Conservation (phyloP, 2,113 vertebrate genomes). For the Irena cyanogastra region DNA sequence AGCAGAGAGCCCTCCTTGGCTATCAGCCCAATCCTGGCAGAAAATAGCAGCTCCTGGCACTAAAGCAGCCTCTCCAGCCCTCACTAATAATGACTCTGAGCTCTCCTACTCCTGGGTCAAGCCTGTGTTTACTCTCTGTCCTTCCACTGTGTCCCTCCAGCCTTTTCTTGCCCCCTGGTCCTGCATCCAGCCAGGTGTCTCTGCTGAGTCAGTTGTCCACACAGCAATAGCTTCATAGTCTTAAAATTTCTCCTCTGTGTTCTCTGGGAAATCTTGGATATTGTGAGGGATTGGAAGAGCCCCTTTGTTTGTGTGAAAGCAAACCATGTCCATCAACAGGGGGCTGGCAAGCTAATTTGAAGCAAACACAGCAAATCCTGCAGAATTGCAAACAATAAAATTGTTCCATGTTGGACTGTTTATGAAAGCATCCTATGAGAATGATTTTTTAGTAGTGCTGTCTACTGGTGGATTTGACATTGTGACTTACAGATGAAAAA, state of each 20-base stretch:
- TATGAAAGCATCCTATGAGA: background rate
- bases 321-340: background rate
- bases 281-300: no score
- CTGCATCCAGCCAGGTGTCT: background rate
- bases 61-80: background rate
- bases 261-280: background rate
- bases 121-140: background rate
- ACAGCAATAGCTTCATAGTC: background rate
- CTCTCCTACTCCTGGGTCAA: background rate
- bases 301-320: background rate
- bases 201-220: background rate
- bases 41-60: background rate
- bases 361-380: background rate
- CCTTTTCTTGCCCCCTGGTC: background rate
- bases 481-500: background rate
- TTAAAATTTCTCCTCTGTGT: background rate
- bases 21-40: background rate
- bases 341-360: background rate
- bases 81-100: accelerated
- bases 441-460: background rate
- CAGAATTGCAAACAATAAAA: background rate
- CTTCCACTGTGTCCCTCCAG: background rate
- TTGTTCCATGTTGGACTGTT: background rate
- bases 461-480: background rate
- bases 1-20: background rate